Evolutionary conservation across 2,888 invertebrate genomes (phyloP).

Genomic region (Chrysotoxum bicinctum): DNA sequence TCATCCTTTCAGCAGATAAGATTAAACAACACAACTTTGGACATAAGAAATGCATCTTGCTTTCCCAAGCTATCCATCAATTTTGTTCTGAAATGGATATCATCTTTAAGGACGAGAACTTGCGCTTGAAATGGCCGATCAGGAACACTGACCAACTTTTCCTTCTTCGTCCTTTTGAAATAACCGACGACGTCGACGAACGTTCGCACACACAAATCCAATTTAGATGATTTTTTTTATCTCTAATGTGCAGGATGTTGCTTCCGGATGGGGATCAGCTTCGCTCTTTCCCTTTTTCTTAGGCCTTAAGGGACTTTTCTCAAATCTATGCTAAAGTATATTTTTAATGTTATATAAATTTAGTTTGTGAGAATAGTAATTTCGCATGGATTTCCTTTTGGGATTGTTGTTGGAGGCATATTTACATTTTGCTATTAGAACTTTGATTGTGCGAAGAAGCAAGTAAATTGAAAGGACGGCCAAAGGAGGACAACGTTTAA

Average conservation of each 20-base stretch:
- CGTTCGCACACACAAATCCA: slow-evolving; percentile 1
- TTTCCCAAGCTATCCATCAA: not conserved
- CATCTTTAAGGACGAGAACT: not conserved
- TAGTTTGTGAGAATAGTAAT: slow-evolving; percentile 1
- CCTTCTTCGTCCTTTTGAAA: not conserved
- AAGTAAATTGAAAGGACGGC: not conserved
- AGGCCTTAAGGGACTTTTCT: not conserved
- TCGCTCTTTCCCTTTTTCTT: not conserved
- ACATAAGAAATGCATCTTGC: slow-evolving; percentile 8
- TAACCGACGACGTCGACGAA: not conserved
- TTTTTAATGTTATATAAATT: not conserved
- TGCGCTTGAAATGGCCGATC: not conserved
- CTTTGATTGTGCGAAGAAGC: not conserved
- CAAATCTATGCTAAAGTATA: not conserved
- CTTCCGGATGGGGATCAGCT: not conserved
- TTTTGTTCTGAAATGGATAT: not conserved
- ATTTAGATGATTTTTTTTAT: not conserved
- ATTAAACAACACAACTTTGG: not conserved
- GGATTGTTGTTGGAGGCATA: not conserved
- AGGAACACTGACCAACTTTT: not conserved
- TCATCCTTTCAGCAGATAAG: not conserved
- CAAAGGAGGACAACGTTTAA: not conserved
- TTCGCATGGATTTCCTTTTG: not conserved
- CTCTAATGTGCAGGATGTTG: not conserved
- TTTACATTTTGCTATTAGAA: not conserved